Evolutionary conservation across 2,888 invertebrate species (phyloP), one percentile per base, ranked within the genome.

Genomic region (Rhabditophanes sp.): DNA sequence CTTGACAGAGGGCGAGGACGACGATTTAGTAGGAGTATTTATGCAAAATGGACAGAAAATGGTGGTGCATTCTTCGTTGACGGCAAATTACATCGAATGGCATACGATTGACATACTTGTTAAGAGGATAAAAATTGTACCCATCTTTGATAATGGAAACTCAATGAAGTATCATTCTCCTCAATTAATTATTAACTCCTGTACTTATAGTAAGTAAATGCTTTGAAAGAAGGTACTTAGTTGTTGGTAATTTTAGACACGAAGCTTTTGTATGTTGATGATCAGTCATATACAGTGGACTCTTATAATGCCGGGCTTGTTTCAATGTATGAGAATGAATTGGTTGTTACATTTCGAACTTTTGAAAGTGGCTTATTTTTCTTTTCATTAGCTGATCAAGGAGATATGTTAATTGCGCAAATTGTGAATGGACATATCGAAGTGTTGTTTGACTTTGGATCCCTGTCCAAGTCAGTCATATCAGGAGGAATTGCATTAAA

Each of bases 321-420:
- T 7, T 51, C 55, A 4, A 59, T 58, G 53, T 60, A 60, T 41
- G 60, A 60, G 25, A 60, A 60, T 26, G 60, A 61, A 26, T 42
- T 60, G 8, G 39, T 45, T 14, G 37, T 60, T 4, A 44, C 47
- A 9, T 60, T 60, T 31, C 46, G 54, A 19, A 51, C 58, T 1
- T 60, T 54, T 36, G 49, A 56, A 38, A 50, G 52, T 22, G 59
- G 56, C 6, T 42, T 58, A 11, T 58, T 58, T 36, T 55, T 58
- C 43, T 58, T 56, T 37, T 59, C 58, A 9, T 48, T 59, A 46
- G 57, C 60, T 4, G 55, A 56, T 25, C 58, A 60, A 27, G 60
- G 60, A 16, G 60, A 60, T 34, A 44, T 61, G 21, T 39, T 60
- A 5, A 49, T 60, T 14, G 60, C 55, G 16, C 60, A 60, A 35